These are phyloP conservation scores for Eremophila alpestris DNA, from an alignment of 2,797 vertebrate species.

Conservation along the genomic window DNA sequence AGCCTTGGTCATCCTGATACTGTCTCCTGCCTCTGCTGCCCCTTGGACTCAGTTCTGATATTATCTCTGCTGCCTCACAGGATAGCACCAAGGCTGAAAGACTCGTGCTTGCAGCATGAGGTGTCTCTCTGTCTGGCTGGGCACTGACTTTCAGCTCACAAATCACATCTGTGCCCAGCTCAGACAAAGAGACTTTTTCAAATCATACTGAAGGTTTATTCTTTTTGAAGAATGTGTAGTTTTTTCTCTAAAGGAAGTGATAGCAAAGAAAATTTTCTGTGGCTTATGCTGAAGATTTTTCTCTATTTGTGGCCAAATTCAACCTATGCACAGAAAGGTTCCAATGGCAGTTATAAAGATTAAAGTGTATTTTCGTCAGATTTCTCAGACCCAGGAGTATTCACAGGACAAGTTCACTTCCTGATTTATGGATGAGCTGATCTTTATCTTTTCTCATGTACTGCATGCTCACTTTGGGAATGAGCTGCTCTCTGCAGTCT, in stretches of 20 bases:
- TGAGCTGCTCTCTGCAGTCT: background rate
- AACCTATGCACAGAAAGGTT: background rate
- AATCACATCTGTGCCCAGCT: background rate
- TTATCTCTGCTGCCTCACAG: background rate
- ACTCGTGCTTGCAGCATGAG: rapidly evolving
- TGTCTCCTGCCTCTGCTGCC: background rate
- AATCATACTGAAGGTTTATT: background rate
- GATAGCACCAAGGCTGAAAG: background rate
- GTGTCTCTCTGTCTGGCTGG: background rate
- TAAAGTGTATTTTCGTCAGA: background rate
- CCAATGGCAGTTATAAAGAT: background rate
- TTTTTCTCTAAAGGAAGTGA: background rate
- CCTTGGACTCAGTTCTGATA: background rate
- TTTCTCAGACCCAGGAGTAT: background rate
- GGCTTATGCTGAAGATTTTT: background rate
- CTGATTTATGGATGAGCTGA: background rate
- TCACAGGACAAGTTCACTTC: background rate
- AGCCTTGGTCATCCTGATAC: background rate
- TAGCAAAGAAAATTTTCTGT: background rate
- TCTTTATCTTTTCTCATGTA: background rate
- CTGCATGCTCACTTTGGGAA: background rate
- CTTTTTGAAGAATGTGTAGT: background rate
- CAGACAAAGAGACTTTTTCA: background rate
- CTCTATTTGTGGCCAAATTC: background rate
- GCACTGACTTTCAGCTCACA: background rate